phyloP scores from a whole-genome alignment of 2,888 invertebrate genomes.

The Protonemura montana region DNA sequence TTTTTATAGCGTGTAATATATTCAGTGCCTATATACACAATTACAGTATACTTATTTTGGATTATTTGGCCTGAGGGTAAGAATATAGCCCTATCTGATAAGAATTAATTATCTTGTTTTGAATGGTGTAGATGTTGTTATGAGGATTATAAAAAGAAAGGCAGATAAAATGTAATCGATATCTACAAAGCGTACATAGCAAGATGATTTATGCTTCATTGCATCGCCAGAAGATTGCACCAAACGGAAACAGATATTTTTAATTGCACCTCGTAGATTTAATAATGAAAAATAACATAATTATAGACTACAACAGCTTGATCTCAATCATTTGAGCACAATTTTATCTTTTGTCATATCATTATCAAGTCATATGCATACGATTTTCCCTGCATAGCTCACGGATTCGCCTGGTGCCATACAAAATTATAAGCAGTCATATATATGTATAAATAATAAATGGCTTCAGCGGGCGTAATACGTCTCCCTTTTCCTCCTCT shows the following conservation, averaged over 20 bases:
- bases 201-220: background rate
- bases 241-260: slow-evolving; percentile 7
- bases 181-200: background rate
- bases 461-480: slow-evolving; percentile 41
- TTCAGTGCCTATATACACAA: background rate
- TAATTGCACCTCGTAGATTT: background rate
- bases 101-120: background rate
- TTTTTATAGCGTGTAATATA: slow-evolving; percentile 8
- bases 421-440: slow-evolving; percentile 10
- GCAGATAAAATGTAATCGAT: background rate
- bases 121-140: background rate
- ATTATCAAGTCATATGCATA: background rate
- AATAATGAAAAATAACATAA: background rate
- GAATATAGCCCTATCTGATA: too few relatives aligned
- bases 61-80: background rate
- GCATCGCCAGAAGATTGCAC: background rate
- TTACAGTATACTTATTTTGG: background rate
- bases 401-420: background rate
- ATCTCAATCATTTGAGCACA: background rate
- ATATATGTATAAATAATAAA: slow-evolving; percentile 38
- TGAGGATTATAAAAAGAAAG: background rate
- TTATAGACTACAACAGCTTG: background rate
- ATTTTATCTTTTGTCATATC: background rate
- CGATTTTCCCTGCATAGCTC: background rate
- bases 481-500: slow-evolving; percentile 40